Evolutionary conservation across 2,113 vertebrate genomes (phyloP), one percentile per base, ranked within the genome.

Genomic region (Channa argus): DNA sequence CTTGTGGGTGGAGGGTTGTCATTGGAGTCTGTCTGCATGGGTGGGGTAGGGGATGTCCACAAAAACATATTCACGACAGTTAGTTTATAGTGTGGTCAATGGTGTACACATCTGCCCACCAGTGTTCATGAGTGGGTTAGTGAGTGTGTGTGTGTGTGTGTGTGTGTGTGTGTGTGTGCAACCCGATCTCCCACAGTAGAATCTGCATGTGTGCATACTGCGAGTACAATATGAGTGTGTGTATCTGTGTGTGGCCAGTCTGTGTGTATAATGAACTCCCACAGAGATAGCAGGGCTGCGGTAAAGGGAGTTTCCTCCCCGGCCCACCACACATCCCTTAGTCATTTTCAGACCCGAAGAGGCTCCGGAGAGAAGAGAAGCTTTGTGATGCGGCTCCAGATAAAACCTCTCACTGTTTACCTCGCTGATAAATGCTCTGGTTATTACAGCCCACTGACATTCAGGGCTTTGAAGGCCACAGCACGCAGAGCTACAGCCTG

Each of bases 271-370:
- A 84, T 88, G 83, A 88, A 90, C 87, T 88, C 87, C 87, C 85
- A 90, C 90, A 77, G 77, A 88, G 87, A 88, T 90, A 89, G 91
- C 78, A 90, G 83, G 74, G 56, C 59, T 91, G 79, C 38, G 86
- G 88, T 82, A 50, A 63, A 68, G 90, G 88, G 91, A 85, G 87
- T 83, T 90, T 92, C 83, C 91, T 87, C 61, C 74, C 55, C 47
- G 70, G 82, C 65, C 71, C 75, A 83, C 87, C 86, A 39, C 82
- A 88, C 87, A 79, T 85, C 83, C 65, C 66, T 49, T 38, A 88
- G 76, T 82, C 74, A 62, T 88, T 89, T 79, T 78, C 65, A 82
- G 56, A 24, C 63, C 62, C 66, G 81, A 82, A 53, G 63, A 66
- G 41, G 53, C 71, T 72, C 41, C 38, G 50, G 43, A 51, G 41